Conservation (phyloP, 1,140 invertebrate species). For the Aphelenchoides besseyi region DNA sequence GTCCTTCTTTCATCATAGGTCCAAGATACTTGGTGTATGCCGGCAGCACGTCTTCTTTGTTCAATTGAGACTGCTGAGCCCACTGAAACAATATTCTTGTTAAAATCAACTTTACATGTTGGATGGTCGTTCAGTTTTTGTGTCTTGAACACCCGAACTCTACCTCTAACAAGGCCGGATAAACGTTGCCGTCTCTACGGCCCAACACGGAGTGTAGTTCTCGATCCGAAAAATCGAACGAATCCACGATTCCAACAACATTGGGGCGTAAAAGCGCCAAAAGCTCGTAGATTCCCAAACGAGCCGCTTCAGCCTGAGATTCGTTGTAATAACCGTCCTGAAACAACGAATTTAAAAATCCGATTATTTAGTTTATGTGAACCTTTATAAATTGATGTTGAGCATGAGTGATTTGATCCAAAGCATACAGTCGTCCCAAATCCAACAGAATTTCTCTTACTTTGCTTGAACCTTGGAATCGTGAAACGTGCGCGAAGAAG, state of each 20-base stretch:
- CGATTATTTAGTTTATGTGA: neutral
- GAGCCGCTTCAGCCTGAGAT: slow-evolving; percentile 37
- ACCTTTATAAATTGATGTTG: slow-evolving; percentile 23
- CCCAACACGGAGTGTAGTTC: slow-evolving; percentile 78
- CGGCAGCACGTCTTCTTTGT: slow-evolving; percentile 68
- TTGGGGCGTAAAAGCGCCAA: slow-evolving; percentile 68
- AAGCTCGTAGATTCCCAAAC: slow-evolving; percentile 29
- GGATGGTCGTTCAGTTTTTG: no score
- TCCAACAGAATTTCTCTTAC: slow-evolving; percentile 21
- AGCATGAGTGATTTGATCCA: slow-evolving; percentile 28
- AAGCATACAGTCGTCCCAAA: slow-evolving; percentile 33
- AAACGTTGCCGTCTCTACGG: slow-evolving; percentile 83
- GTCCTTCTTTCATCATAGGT: slow-evolving; percentile 50
- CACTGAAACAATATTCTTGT: no score
- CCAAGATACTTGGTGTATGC: slow-evolving; percentile 47
- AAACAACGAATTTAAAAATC: slow-evolving; percentile 15
- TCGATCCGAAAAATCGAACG: slow-evolving; percentile 81
- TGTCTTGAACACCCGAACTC: no score
- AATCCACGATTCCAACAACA: slow-evolving; percentile 81
- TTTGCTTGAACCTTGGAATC: slow-evolving; percentile 21
- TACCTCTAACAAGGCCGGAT: slow-evolving; percentile 78
- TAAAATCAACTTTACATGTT: no score
- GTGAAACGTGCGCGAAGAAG: slow-evolving; percentile 26
- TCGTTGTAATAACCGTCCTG: slow-evolving; percentile 36
- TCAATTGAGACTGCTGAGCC: slow-evolving; percentile 80